Evolutionary conservation across 2,797 vertebrate species (phyloP), one percentile per base, ranked within the genome.

Genomic region (Sebastes diploproa): DNA sequence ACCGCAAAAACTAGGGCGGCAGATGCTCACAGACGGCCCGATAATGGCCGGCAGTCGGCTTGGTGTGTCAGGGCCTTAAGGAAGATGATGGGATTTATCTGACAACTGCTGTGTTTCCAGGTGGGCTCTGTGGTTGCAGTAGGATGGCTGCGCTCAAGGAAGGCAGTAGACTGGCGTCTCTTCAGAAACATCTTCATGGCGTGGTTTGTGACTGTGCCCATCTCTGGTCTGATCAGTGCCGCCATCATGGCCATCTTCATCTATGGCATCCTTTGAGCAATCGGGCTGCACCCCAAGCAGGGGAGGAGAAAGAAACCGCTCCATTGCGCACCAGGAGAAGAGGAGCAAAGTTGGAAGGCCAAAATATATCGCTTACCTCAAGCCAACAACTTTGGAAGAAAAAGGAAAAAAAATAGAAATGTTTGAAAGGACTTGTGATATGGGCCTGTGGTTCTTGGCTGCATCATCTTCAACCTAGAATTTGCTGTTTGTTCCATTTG

Each of bases 111-210:
- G 23, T 90, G 54, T 81, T 75, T 80, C 2, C 83, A 99, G 98
- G 98, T 99, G 82, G 98, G 98, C 77, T 99, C 98, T 0, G 98
- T 99, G 59, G 98, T 99, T 1, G 97, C 98, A 0, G 98, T 99
- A 2, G 98, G 98, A 58, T 99, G 98, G 98, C 95, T 99, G 69
- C 97, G 97, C 25, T 99, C 98, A 50, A 96, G 72, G 85, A 99
- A 99, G 86, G 97, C 98, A 0, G 98, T 99, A n/a, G 98, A 99
- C 81, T 99, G 98, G 98, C 96, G 97, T 20, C 96, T 99, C 59
- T 99, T 99, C 91, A 96, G 98, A 20, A 99, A 99, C 90, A 99
- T 99, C 95, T 99, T 99, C 90, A 92, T 99, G 97, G 98, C 98
- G 2, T 99, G 98, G 98, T 99, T 99, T 1, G 98, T 99, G 88